A percentile compares a stretch with the other conserved stretches of the same genome.
Conservation (phyloP, 2,797 vertebrate species). For the Phalloptychus januarius region DNA sequence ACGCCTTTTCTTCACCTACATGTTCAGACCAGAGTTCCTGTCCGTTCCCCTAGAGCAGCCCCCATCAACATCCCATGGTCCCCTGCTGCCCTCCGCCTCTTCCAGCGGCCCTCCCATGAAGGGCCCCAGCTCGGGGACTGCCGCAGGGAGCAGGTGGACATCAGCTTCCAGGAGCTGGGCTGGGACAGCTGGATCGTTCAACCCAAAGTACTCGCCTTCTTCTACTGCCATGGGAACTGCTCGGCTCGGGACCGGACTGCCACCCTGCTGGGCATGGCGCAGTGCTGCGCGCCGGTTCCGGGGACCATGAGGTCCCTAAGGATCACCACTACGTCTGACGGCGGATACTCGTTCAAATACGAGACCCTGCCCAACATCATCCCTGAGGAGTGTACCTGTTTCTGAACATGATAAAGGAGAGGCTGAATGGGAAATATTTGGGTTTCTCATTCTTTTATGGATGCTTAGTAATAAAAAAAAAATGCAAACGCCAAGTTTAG, state of each 20-base stretch:
- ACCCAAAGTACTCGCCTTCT: conserved; percentile 87
- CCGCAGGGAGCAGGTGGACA: conserved; percentile 83
- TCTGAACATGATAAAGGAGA: conserved; percentile 28
- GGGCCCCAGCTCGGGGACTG: conserved; percentile 77
- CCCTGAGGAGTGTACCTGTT: conserved; percentile 90
- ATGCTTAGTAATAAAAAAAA: not conserved
- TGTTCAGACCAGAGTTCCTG: conserved; percentile 47
- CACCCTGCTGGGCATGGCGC: conserved; percentile 80
- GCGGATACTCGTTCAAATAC: conserved; percentile 90
- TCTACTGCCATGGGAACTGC: conserved; percentile 92
- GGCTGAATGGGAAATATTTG: not conserved
- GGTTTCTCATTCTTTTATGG: not conserved
- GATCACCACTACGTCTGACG: conserved; percentile 91
- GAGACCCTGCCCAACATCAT: conserved; percentile 92
- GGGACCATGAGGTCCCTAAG: conserved; percentile 88
- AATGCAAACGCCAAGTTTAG: too few species aligned
- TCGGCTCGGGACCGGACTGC: conserved; percentile 70
- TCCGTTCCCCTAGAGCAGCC: conserved; percentile 64
- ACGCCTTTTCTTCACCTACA: conserved; percentile 87
- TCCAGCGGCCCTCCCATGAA: conserved; percentile 83
- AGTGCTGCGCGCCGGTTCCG: conserved; percentile 89
- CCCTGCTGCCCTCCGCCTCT: conserved; percentile 78
- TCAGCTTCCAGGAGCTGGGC: conserved; percentile 92
- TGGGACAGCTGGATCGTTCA: conserved; percentile 95
- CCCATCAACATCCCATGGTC: conserved; percentile 84